A percentile compares a stretch with the other conserved stretches of the same genome.
Conservation (phyloP, 1,140 invertebrate genomes). For the Leptestheria dahalacensis region DNA sequence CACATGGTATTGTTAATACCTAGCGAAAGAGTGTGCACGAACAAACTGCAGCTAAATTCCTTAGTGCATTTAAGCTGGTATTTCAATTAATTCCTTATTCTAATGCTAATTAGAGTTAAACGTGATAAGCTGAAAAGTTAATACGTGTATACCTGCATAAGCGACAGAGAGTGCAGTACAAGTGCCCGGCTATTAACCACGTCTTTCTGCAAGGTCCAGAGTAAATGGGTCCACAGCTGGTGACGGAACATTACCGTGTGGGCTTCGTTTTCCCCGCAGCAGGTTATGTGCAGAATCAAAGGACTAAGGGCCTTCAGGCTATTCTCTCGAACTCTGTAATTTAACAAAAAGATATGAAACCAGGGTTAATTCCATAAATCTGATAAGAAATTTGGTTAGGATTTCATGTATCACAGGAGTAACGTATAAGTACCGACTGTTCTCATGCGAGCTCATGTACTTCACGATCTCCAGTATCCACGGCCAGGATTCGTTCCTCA, state of each 20-base stretch:
- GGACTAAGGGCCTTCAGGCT: background rate
- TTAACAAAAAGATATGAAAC: background rate
- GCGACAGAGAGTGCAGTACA: background rate
- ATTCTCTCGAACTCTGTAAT: background rate
- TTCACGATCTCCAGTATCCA: background rate
- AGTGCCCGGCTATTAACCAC: background rate
- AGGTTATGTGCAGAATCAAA: background rate
- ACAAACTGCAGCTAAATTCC: too few relatives aligned
- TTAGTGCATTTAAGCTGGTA: too few relatives aligned
- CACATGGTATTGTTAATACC: too few relatives aligned
- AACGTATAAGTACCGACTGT: background rate
- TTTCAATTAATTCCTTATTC: too few relatives aligned
- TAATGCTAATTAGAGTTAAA: too few relatives aligned
- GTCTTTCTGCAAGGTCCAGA: background rate
- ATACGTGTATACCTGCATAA: background rate
- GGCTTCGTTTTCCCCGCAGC: background rate
- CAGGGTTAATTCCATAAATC: background rate
- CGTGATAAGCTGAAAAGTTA: background rate
- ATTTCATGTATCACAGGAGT: too few relatives aligned
- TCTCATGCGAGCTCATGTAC: background rate
- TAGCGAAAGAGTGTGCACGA: too few relatives aligned
- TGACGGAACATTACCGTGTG: background rate
- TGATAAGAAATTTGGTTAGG: too few relatives aligned
- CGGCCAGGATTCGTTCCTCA: background rate
- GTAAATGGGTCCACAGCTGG: background rate